phyloP scores from a whole-genome alignment of 2,888 invertebrate genomes.

The Agrochola lota region DNA sequence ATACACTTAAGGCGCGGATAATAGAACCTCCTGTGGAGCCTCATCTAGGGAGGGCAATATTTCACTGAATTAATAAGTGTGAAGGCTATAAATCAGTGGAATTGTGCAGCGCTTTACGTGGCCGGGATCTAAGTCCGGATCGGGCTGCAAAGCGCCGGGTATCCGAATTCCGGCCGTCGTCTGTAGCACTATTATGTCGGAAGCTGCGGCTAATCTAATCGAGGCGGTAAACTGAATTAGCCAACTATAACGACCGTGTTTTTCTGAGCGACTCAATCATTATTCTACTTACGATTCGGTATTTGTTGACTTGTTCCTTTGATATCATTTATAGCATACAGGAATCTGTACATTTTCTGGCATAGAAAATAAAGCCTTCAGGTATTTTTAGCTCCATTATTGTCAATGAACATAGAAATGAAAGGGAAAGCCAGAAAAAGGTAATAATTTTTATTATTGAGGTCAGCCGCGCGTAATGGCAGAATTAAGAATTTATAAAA shows the following conservation, averaged over 20 bases:
- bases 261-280: conserved; percentile 15
- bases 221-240: conserved; percentile 39
- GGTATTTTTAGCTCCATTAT: conserved; percentile 13
- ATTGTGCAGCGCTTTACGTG: conserved; percentile 50
- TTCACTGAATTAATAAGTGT: conserved; percentile 67
- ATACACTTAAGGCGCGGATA: conserved; percentile 35
- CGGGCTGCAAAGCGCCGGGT: conserved; percentile 25
- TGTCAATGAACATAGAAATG: conserved; percentile 7
- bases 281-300: conserved; percentile 20
- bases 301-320: conserved; percentile 2
- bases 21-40: conserved; percentile 37
- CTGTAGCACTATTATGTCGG: conserved; percentile 19
- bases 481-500: conserved; percentile 53
- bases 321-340: not conserved
- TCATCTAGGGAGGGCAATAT: conserved; percentile 57
- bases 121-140: conserved; percentile 24
- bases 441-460: conserved; percentile 17
- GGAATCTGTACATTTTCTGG: not conserved
- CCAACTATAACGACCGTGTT: conserved; percentile 33
- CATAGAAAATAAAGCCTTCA: not conserved
- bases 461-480: conserved; percentile 25
- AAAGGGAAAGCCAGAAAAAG: conserved; percentile 5
- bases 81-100: conserved; percentile 67
- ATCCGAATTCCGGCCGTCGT: conserved; percentile 32
- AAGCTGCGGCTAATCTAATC: conserved; percentile 25